Percentiles rank a stretch among this genome's conserved stretches.
These are phyloP conservation scores for Dinoponera quadriceps DNA, from an alignment of 1,140 invertebrate genomes.

Conservation along the genomic window DNA sequence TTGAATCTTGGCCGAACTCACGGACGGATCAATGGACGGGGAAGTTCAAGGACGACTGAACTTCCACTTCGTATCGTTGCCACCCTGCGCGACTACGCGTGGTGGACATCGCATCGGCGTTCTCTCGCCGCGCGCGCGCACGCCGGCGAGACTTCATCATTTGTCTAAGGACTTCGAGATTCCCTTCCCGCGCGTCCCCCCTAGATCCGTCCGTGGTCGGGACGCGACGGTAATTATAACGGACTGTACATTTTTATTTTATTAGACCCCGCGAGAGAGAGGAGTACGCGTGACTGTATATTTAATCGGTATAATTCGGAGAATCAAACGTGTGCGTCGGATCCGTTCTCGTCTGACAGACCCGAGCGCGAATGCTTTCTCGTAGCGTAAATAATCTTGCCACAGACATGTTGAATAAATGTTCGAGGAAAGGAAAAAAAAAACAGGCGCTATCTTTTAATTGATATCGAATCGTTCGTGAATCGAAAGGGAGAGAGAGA, in stretches of 20 bases:
- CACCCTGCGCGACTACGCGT: too few relatives aligned
- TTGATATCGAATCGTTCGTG: background rate
- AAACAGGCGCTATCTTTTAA: background rate
- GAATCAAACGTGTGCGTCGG: slow-evolving; percentile 28
- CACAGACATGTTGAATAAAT: background rate
- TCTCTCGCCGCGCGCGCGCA: background rate
- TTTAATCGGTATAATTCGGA: slow-evolving; percentile 28
- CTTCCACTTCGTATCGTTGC: background rate
- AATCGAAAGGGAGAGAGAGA: background rate
- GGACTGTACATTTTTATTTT: slow-evolving; percentile 58
- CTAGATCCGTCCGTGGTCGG: slow-evolving; percentile 12
- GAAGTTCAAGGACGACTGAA: background rate
- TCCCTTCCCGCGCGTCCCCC: background rate
- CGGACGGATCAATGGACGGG: background rate
- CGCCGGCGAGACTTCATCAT: background rate
- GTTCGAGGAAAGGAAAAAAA: background rate
- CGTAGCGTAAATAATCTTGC: slow-evolving; percentile 36
- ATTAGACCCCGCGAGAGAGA: background rate
- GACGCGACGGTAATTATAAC: slow-evolving; percentile 47
- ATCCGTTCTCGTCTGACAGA: background rate
- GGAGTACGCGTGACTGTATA: slow-evolving; percentile 47
- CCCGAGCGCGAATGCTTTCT: slow-evolving; percentile 11
- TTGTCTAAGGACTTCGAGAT: slow-evolving; percentile 7
- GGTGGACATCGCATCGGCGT: too few relatives aligned
- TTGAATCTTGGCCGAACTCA: slow-evolving; percentile 24